Evolutionary conservation across 2,888 invertebrate genomes (phyloP), one percentile per base, ranked within the genome.

Genomic region (Eilema caniola): DNA sequence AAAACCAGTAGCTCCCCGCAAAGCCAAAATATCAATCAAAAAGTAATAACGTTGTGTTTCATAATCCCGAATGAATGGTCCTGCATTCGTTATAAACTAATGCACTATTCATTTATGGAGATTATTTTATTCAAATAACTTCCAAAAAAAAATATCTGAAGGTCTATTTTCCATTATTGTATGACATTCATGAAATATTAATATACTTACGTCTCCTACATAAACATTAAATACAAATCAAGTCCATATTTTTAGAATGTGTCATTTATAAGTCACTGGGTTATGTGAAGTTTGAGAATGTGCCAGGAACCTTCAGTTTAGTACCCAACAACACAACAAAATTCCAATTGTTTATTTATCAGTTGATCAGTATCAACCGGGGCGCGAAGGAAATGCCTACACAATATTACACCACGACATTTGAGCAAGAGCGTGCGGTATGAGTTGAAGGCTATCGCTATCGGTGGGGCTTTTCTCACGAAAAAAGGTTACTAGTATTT

Each of bases 41-140:
- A 8, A 33, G 8, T 33, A 33, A 37, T 37, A 37, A 37, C 16
- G n/a, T n/a, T 53, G 8, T n/a, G n/a, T 53, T n/a, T n/a, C 1
- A 16, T n/a, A 4, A 53, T 10, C 0, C 2, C 53, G 53, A n/a
- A 10, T 53, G 10, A 53, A 41, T 41, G 41, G 41, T 2, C 1
- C 41, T 41, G 16, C 41, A 41, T 41, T 41, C 41, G 41, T 41
- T 41, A 41, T 41, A 83, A 78, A 53, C 47, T 53, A 53, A 53
- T 53, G 53, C 53, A 53, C 20, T 20, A 53, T 53, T 53, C 53
- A 53, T 53, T 53, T 53, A 53, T 53, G 53, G 20, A 53, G 53
- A 53, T 80, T 20, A 76, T 69, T 73, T 78, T 76, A 80, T 75
- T 59, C 53, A 53, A 53, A 53, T 53, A 53, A 53, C 53, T 20